These are phyloP conservation scores for Sarcoramphus papa DNA, from an alignment of 2,797 vertebrate genomes.

Conservation along the genomic window DNA sequence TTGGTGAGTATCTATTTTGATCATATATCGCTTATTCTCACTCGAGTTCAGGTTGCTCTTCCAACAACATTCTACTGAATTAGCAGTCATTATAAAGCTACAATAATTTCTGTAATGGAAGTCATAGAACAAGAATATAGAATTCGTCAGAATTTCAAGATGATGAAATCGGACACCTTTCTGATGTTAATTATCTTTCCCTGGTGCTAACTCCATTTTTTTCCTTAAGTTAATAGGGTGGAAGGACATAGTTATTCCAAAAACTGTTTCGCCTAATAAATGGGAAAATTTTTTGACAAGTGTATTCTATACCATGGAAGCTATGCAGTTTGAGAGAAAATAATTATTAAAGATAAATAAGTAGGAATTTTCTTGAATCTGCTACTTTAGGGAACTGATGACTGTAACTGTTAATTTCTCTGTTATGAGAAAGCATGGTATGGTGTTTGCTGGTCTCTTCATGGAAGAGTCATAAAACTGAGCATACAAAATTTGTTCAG, in stretches of 20 bases:
- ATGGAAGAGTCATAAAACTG: neutral
- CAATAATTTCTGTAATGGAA: neutral
- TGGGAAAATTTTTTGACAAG: too few species aligned
- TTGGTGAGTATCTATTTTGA: conserved; percentile 81
- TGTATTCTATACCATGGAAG: neutral
- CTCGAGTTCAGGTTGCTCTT: neutral
- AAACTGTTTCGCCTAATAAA: neutral
- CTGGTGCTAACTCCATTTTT: neutral
- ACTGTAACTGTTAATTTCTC: neutral
- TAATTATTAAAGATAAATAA: neutral
- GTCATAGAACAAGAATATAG: neutral
- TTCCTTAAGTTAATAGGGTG: neutral
- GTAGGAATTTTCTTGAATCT: neutral
- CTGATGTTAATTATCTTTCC: neutral
- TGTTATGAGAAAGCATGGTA: neutral
- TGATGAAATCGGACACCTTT: neutral
- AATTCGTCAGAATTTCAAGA: neutral
- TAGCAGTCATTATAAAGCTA: neutral
- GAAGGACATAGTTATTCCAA: neutral
- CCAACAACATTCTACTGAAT: neutral
- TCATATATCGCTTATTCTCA: neutral
- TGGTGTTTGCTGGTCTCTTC: neutral
- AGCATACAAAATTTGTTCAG: neutral
- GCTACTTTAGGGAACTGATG: neutral
- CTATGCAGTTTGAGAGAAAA: neutral